Conservation (phyloP, 2,888 invertebrate species). For the Hemaris fuciformis region DNA sequence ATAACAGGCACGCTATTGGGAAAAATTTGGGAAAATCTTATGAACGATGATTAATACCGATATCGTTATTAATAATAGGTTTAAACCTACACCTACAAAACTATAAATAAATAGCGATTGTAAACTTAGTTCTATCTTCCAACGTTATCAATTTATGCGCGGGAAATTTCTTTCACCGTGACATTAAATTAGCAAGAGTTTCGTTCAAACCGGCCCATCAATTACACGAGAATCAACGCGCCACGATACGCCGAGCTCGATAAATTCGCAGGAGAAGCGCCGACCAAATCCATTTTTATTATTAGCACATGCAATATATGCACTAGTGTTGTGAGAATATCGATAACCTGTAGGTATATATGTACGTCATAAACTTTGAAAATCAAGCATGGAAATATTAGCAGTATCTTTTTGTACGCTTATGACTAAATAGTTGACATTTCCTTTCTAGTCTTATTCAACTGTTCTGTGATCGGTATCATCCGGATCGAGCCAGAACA, state of each 20-base stretch:
- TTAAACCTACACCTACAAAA: no score
- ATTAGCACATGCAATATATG: conserved; percentile 11
- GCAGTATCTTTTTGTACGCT: no score
- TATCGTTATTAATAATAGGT: no score
- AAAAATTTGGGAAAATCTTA: no score
- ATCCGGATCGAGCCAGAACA: no score
- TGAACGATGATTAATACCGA: no score
- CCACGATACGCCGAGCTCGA: conserved; percentile 22
- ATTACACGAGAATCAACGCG: conserved; percentile 3
- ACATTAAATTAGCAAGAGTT: background rate
- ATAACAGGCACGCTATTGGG: no score
- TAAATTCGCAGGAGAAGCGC: conserved; percentile 2
- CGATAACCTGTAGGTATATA: background rate
- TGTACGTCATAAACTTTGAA: background rate
- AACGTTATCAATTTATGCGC: background rate
- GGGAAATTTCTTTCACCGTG: background rate
- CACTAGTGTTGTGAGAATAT: background rate
- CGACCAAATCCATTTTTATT: conserved; percentile 13
- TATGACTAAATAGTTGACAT: no score
- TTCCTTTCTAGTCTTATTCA: no score
- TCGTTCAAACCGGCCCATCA: background rate
- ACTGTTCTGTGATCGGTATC: no score
- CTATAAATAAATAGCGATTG: background rate
- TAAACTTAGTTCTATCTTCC: no score
- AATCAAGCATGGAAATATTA: no score